Evolutionary conservation across 2,888 invertebrate species (phyloP).

Genomic region (Aphelenchoides bicaudatus): DNA sequence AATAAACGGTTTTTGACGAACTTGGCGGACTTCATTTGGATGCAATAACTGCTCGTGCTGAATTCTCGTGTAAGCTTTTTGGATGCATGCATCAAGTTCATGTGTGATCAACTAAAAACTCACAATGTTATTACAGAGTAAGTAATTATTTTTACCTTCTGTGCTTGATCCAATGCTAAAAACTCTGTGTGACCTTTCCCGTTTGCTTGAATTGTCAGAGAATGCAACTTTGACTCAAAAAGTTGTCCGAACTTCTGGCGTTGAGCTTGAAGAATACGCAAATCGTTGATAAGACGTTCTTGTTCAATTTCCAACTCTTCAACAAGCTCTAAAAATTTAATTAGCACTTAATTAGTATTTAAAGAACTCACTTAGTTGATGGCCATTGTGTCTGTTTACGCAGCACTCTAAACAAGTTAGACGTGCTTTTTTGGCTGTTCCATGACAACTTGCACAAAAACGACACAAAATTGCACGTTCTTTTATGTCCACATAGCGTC

Average conservation of each 20-base stretch:
- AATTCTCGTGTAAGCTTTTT: not conserved
- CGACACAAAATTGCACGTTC: conserved; percentile 7
- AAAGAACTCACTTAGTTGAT: conserved; percentile 40
- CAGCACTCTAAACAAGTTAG: conserved; percentile 52
- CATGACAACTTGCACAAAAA: conserved; percentile 5
- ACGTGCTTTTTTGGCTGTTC: conserved; percentile 16
- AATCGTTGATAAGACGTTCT: not conserved
- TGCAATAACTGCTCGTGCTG: not conserved
- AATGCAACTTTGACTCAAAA: conserved; percentile 4
- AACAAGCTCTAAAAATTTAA: not conserved
- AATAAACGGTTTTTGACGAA: conserved; percentile 8
- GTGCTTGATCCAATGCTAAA: not conserved
- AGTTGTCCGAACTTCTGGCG: conserved; percentile 14
- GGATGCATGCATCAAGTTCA: not conserved
- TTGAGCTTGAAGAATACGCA: conserved; percentile 7
- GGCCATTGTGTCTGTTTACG: conserved; percentile 54
- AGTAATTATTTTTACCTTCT: not conserved
- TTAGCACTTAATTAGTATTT: not conserved
- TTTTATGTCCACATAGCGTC: not conserved
- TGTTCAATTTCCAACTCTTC: not conserved
- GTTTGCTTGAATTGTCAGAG: too few species aligned
- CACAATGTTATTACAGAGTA: not conserved
- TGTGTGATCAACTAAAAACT: conserved; percentile 3
- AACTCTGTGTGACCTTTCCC: not conserved
- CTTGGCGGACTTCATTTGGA: not conserved